Evolutionary conservation across 53 echinoderm and acorn worm genomes (phyloP).

Genomic region (Patiria pectinifera): DNA sequence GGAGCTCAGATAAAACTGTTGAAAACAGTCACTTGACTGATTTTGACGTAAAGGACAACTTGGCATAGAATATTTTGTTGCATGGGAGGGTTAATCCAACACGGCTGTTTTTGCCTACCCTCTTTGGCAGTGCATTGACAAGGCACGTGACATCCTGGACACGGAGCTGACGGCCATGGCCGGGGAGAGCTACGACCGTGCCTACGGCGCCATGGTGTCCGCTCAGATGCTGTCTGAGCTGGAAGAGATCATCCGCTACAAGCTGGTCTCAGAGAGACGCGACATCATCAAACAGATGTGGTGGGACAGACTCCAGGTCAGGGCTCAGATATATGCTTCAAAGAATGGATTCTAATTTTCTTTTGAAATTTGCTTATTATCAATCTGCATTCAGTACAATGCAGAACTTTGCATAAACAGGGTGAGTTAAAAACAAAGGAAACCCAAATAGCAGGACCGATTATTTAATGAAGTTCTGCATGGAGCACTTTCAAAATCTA

Average conservation of each 20-base stretch:
- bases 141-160: conserved; percentile 96
- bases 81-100: no score
- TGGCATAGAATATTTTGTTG: no score
- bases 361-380: neutral
- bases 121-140: conserved; percentile 91
- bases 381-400: no score
- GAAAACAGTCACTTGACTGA: no score
- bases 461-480: no score
- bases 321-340: neutral
- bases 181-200: conserved; percentile 98
- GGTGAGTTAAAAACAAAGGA: no score
- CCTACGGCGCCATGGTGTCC: conserved; percentile 98
- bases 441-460: no score
- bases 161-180: conserved; percentile 98
- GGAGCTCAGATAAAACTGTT: no score
- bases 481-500: no score
- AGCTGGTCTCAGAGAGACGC: conserved; percentile 94
- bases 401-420: no score
- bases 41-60: no score
- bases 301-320: conserved; percentile 98
- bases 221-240: conserved; percentile 98
- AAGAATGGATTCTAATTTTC: neutral
- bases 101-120: neutral
- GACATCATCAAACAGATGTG: conserved; percentile 97
- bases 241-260: conserved; percentile 97